A percentile compares a stretch with the other conserved stretches of the same genome.
These are phyloP conservation scores for Nasonia longicornis DNA, from an alignment of 1,140 invertebrate species.

Conservation along the genomic window DNA sequence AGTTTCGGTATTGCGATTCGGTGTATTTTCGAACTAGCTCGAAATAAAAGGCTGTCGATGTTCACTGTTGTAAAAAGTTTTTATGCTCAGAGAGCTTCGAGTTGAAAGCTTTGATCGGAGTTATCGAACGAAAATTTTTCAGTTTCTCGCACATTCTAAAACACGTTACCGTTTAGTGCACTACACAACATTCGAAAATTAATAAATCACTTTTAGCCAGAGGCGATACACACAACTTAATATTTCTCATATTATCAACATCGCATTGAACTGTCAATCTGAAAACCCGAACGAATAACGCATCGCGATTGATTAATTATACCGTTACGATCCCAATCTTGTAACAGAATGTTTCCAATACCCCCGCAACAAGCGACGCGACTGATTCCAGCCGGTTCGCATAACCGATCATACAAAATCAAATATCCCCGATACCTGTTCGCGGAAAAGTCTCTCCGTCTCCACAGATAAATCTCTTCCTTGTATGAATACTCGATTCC, in stretches of 20 bases:
- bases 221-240: background rate
- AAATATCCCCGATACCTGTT: background rate
- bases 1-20: no score
- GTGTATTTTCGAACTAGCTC: background rate
- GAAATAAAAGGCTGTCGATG: background rate
- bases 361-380: background rate
- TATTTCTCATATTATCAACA: background rate
- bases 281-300: no score
- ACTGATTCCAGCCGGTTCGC: background rate
- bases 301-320: background rate
- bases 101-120: no score
- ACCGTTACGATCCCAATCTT: background rate
- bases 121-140: no score
- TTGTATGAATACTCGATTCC: conserved; percentile 19
- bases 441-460: background rate
- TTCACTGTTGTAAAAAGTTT: no score
- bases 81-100: no score
- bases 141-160: no score
- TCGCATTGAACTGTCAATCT: background rate
- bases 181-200: background rate
- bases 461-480: conserved; percentile 21
- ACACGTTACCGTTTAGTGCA: background rate
- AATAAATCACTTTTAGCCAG: background rate
- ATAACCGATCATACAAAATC: background rate
- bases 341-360: conserved; percentile 8